phyloP scores from a whole-genome alignment of 2,113 vertebrate species.

The Dipodomys ordii region DNA sequence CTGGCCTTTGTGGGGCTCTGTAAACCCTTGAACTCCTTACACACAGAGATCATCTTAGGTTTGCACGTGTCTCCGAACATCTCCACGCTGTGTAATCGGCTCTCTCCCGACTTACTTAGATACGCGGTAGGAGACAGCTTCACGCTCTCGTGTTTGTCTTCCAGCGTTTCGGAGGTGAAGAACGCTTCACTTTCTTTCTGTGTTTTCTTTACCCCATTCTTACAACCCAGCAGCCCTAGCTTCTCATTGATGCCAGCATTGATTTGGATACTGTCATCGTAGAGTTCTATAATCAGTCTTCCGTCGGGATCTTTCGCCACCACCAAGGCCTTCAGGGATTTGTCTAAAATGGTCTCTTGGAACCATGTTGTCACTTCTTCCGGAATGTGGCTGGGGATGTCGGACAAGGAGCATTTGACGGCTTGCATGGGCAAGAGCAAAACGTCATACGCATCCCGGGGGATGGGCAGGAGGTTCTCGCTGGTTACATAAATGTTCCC shows the following conservation, averaged over 20 bases:
- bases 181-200: not conserved
- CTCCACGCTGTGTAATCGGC: not conserved
- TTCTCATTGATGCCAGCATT: conserved; percentile 90
- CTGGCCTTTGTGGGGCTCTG: conserved; percentile 45
- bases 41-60: conserved; percentile 16
- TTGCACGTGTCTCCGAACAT: not conserved
- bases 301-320: conserved; percentile 93
- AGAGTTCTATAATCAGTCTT: conserved; percentile 92
- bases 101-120: conserved; percentile 45
- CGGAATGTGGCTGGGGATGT: conserved; percentile 86
- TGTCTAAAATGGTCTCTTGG: conserved; percentile 86
- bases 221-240: conserved; percentile 78
- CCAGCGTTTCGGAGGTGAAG: not conserved
- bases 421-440: conserved; percentile 94
- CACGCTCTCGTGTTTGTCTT: conserved; percentile 48
- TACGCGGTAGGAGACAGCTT: not conserved
- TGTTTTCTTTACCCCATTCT: not conserved
- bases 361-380: conserved; percentile 90
- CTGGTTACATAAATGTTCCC: conserved; percentile 89
- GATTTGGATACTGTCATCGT: conserved; percentile 89
- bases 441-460: conserved; percentile 90
- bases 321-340: conserved; percentile 88
- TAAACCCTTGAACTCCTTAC: conserved; percentile 38
- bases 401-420: conserved; percentile 91
- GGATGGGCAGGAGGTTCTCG: conserved; percentile 90